Evolutionary conservation across 2,888 invertebrate genomes (phyloP), one percentile per base, ranked within the genome.

Genomic region (Saturnia pavonia): DNA sequence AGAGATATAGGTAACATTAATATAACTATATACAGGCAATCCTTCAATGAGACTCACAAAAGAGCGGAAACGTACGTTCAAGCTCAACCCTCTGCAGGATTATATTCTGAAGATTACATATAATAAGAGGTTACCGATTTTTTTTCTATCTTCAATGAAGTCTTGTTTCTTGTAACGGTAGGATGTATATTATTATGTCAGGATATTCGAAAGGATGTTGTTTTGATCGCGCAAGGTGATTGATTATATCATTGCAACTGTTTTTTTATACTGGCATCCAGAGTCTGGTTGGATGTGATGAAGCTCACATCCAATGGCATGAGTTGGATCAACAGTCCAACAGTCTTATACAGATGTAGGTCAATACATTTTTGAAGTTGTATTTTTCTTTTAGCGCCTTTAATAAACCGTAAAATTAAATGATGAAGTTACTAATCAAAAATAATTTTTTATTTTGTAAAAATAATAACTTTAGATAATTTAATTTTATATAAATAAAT

Each of bases 131-230:
- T 87, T 89, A 83, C 77, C 83, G 85, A 27, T 60, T 27, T 60
- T 60, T 60, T 88, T 89, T 90, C 65, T 73, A 73, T 70, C 73
- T 70, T 75, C 73, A 75, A 75, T 74, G 71, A 77, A 81, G 77
- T 77, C 82, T 80, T 77, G 78, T 82, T 83, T 82, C 82, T 73
- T 80, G 82, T 88, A 89, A 86, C 88, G 86, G 88, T 90, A 90
- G 93, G 92, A 93, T 90, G 88, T 87, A 84, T 60, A 91, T 92
- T 91, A 90, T 88, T 88, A 80, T 86, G 85, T 86, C 86, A 86
- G 90, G 87, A 90, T 87, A 85, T 91, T 88, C 91, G 88, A 87
- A 83, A 87, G 90, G 91, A 90, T 88, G 87, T 81, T 54, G 22
- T 65, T 40, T 40, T 65, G 65, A 65, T 65, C 40, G n/a, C n/a